These are phyloP conservation scores for Pituophis catenifer DNA, from an alignment of 2,113 vertebrate species.

Conservation along the genomic window DNA sequence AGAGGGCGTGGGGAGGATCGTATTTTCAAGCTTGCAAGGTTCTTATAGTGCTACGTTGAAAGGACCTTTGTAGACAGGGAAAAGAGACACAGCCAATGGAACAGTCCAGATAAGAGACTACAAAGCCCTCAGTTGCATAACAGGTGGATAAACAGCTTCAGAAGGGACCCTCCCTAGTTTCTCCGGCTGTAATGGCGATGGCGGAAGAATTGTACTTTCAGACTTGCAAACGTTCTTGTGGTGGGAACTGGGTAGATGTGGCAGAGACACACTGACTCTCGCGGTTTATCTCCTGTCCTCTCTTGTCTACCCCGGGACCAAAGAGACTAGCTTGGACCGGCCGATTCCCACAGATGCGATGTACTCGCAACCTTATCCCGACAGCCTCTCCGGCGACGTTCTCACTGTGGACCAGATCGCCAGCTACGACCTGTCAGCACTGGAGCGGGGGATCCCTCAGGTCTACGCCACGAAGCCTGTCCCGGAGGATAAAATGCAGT, in stretches of 20 bases:
- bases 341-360: slow-evolving; percentile 80
- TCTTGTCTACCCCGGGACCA: neutral
- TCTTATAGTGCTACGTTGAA: no score
- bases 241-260: neutral
- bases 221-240: neutral
- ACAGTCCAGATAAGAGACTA: no score
- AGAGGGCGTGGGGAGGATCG: no score
- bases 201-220: neutral
- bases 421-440: slow-evolving; percentile 84
- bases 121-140: neutral
- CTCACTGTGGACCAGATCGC: slow-evolving; percentile 83
- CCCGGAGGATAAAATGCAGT: slow-evolving; percentile 91
- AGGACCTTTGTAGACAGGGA: no score
- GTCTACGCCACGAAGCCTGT: slow-evolving; percentile 78
- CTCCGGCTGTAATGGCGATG: neutral
- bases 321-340: slow-evolving; percentile 87
- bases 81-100: no score
- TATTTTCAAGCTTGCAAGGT: no score
- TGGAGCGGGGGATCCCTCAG: slow-evolving; percentile 83
- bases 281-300: neutral
- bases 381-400: slow-evolving; percentile 78
- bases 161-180: neutral
- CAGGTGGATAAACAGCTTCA: neutral
- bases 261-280: neutral
- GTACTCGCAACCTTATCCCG: slow-evolving; percentile 83